Evolutionary conservation across 2,113 vertebrate genomes (phyloP).

Genomic region (Bufo gargarizans): DNA sequence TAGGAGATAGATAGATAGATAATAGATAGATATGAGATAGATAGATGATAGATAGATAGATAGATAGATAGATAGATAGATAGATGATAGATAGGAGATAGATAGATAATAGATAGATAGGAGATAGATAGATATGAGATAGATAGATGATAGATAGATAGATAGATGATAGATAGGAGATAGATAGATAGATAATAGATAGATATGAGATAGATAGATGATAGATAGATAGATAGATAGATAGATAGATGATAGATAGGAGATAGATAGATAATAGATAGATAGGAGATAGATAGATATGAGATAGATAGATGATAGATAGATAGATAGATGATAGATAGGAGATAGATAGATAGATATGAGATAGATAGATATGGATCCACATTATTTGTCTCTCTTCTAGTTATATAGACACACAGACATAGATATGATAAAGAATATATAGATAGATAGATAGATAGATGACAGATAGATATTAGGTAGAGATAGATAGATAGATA

Average conservation of each 20-base stretch:
- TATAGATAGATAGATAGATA: not conserved
- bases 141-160: not conserved
- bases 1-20: constrained; percentile 7
- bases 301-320: not conserved
- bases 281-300: no score
- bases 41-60: no score
- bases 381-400: no score
- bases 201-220: not conserved
- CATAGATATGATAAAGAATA: no score
- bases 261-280: not conserved
- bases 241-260: no score
- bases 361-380: not conserved
- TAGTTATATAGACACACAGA: no score
- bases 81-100: no score
- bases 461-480: not conserved
- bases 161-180: not conserved
- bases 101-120: no score
- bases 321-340: not conserved
- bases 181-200: not conserved
- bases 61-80: not conserved
- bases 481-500: not conserved
- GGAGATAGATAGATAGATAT: not conserved
- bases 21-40: not conserved
- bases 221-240: not conserved
- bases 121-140: no score